Percentiles rank a stretch among this genome's conserved stretches.
These are phyloP conservation scores for Heterodera carotae DNA, from an alignment of 1,140 invertebrate genomes.

Conservation along the genomic window DNA sequence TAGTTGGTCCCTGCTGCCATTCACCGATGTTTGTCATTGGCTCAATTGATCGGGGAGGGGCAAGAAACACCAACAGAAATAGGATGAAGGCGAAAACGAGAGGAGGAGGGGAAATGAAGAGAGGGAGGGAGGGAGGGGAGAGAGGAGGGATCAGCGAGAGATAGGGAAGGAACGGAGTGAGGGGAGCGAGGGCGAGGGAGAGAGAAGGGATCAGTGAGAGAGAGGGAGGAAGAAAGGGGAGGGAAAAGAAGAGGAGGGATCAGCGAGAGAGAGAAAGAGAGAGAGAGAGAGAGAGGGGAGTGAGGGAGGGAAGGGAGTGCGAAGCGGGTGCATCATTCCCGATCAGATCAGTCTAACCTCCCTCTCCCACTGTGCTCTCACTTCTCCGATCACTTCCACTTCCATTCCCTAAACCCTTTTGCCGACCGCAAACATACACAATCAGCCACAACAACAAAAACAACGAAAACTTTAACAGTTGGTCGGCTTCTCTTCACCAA, in stretches of 20 bases:
- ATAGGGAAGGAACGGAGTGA: no score
- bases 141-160: not conserved
- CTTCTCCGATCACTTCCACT: not conserved
- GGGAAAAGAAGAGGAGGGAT: no score
- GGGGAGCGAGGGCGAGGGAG: no score
- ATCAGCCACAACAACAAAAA: not conserved
- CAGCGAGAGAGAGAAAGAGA: no score
- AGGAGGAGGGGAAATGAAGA: not conserved
- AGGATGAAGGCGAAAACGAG: not conserved
- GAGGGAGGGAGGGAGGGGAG: not conserved
- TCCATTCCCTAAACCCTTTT: not conserved
- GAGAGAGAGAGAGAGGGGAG: no score
- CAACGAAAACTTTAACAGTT: not conserved
- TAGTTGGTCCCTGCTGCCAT: not conserved
- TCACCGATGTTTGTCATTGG: not conserved
- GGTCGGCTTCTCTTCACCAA: not conserved
- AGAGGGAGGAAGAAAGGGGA: no score
- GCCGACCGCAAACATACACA: no score
- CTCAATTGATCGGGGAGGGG: constrained; percentile 11
- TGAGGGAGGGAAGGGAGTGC: no score
- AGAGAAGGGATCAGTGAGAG: no score
- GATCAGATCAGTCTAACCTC: no score
- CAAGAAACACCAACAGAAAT: not conserved
- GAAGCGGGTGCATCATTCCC: no score
- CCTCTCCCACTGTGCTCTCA: no score